Percentiles rank a stretch among this genome's conserved stretches.
phyloP scores from a whole-genome alignment of 2,797 vertebrate species.

The Arctocebus calabarensis region DNA sequence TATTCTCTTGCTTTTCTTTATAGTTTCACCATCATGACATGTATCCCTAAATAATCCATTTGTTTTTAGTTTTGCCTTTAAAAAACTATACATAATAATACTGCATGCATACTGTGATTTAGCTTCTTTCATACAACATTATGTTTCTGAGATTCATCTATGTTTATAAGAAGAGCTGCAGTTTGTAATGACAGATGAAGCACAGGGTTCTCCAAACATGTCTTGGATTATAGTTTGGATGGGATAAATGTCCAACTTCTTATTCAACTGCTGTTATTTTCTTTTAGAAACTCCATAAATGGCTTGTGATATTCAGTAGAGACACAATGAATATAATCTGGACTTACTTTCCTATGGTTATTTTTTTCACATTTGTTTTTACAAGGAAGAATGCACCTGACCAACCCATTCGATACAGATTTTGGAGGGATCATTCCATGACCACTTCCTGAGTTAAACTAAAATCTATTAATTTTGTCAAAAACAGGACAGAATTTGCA shows the following conservation, averaged over 20 bases:
- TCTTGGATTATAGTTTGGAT: neutral
- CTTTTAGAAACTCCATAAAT: constrained; percentile 33
- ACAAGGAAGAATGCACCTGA: constrained; percentile 46
- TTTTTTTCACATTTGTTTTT: constrained; percentile 63
- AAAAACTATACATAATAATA: neutral
- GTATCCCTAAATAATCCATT: neutral
- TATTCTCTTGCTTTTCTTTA: constrained; percentile 49
- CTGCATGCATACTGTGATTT: neutral
- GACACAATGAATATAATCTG: constrained; percentile 17
- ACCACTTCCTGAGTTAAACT: constrained; percentile 64
- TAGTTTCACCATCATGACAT: neutral
- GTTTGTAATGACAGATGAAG: neutral
- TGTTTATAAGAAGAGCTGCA: neutral
- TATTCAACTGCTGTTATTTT: neutral
- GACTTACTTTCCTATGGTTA: neutral
- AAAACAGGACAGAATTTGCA: constrained; percentile 13
- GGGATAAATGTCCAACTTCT: neutral
- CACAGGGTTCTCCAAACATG: neutral
- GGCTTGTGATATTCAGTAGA: neutral
- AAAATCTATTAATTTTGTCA: constrained; percentile 48
- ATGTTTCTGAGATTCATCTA: neutral
- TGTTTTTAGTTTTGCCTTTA: constrained; percentile 18
- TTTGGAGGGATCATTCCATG: constrained; percentile 42
- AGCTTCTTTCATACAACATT: neutral
- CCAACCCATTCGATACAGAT: constrained; percentile 18